Base-by-base conservation (phyloP, 2,113 vertebrate genomes). In the Carassius gibelio region DNA sequence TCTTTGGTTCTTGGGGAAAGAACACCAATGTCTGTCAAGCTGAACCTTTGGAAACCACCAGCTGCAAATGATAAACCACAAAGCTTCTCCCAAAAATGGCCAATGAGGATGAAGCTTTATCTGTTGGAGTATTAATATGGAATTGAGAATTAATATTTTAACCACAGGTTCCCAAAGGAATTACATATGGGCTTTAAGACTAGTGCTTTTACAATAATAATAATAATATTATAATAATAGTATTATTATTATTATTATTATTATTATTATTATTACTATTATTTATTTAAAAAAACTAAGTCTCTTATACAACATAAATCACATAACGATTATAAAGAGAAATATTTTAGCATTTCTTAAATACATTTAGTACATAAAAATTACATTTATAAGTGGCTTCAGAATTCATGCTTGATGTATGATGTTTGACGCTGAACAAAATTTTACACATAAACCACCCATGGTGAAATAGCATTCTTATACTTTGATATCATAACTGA, bases 1-100 rank as follows among this genome's bases (percentile, higher is more conserved):
- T 88, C 77, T 71, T 5, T 15, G 21, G 52, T 80, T 84, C 61
- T 82, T 74, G 34, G 50, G 64, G 72, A 21, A 66, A 50, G 10
- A 52, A 75, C 79, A 68, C 57, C 38, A 21, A 75, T 79, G 52
- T 72, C 52, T 48, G 82, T 45, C 82, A 83, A 72, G 81, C 23
- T 9, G 61, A 81, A 50, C 81, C 34, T 72, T 38, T 19, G 66
- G 66, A 72, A 82, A 82, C 30, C 66, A 42, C 30, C 34, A 34
- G 15, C 62, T 48, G 61, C 13, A 52, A 34, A 52, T 19, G 45
- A 81, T 69, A 52, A 69, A 66, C 17, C 45, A 50, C 62, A 81
- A 69, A 52, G 79, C 62, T 52, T 81, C 10, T 50, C 23, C 23
- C 62, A 52, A 52, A 52, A 69, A 30, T 1, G 62, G 62, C 45